Evolutionary conservation across 2,797 vertebrate species (phyloP).

Genomic region (Darevskia nairensis): DNA sequence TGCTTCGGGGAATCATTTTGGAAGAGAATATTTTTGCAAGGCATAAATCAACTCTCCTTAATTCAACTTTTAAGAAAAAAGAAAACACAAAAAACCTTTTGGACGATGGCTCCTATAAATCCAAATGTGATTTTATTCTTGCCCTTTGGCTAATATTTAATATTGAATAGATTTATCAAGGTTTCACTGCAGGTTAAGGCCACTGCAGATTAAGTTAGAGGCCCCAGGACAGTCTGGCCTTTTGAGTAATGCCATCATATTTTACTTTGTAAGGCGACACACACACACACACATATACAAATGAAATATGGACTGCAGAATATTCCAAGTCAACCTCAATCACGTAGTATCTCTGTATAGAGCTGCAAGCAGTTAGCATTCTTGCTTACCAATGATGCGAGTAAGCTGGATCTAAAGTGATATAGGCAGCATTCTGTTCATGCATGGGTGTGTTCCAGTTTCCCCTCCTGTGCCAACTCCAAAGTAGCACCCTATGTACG

Average conservation of each 20-base stretch:
- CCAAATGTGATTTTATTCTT: slow-evolving; percentile 19
- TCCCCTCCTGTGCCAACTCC: not conserved
- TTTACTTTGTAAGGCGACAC: not conserved
- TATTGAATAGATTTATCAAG: slow-evolving; percentile 30
- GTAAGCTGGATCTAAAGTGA: not conserved
- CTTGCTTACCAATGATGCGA: not conserved
- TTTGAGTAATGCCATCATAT: slow-evolving; percentile 23
- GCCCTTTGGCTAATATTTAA: slow-evolving; percentile 27
- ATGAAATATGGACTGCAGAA: not conserved
- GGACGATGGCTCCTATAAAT: slow-evolving; percentile 9
- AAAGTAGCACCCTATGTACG: not conserved
- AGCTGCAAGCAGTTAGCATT: not conserved
- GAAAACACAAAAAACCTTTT: not conserved
- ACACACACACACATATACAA: not conserved
- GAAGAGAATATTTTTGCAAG: slow-evolving; percentile 16
- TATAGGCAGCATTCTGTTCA: not conserved
- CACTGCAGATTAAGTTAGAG: slow-evolving; percentile 24
- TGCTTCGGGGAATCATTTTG: not conserved
- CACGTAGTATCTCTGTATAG: not conserved
- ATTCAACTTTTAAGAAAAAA: not conserved
- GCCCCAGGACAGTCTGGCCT: not conserved
- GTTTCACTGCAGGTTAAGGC: slow-evolving; percentile 17
- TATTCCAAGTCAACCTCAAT: not conserved
- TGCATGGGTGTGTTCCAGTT: not conserved
- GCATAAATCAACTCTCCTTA: slow-evolving; percentile 24